These are phyloP conservation scores for Atrichornis clamosus DNA, from an alignment of 2,113 vertebrate species.

Conservation along the genomic window DNA sequence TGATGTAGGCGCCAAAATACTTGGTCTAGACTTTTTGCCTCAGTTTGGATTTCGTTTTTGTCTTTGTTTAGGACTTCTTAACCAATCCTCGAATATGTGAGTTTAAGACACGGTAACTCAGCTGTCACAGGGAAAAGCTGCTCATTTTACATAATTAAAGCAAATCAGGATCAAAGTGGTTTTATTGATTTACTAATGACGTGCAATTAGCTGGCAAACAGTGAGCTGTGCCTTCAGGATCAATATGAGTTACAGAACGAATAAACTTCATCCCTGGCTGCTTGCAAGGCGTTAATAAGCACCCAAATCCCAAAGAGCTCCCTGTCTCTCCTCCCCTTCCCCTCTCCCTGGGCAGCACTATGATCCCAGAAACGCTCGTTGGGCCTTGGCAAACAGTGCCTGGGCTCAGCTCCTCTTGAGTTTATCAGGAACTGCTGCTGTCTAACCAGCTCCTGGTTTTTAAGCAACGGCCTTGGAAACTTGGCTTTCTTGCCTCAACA, in stretches of 20 bases:
- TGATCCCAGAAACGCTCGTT: not conserved
- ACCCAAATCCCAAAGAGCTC: not conserved
- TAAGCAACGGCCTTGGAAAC: not conserved
- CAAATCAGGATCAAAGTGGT: not conserved
- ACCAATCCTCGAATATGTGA: not conserved
- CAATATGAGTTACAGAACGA: not conserved
- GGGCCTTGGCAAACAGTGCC: too few relatives aligned
- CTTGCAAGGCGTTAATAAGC: not conserved
- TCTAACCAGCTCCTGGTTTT: not conserved
- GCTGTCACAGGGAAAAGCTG: not conserved
- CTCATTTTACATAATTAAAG: not conserved
- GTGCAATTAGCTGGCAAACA: not conserved
- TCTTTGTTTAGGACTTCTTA: not conserved
- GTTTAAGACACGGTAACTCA: not conserved
- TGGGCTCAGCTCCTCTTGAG: too few relatives aligned
- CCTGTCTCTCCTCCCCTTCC: not conserved
- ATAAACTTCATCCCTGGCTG: not conserved
- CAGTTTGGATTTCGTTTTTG: not conserved
- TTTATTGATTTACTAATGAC: constrained; percentile 53
- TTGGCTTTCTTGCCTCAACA: not conserved
- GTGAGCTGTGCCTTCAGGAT: not conserved
- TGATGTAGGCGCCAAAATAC: not conserved
- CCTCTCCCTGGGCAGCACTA: not conserved
- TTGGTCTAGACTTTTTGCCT: not conserved
- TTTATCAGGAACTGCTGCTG: not conserved